Percentiles rank a stretch among this genome's conserved stretches.
These are phyloP conservation scores for Oncorhynchus mykiss DNA, from an alignment of 2,113 vertebrate genomes.

Conservation along the genomic window DNA sequence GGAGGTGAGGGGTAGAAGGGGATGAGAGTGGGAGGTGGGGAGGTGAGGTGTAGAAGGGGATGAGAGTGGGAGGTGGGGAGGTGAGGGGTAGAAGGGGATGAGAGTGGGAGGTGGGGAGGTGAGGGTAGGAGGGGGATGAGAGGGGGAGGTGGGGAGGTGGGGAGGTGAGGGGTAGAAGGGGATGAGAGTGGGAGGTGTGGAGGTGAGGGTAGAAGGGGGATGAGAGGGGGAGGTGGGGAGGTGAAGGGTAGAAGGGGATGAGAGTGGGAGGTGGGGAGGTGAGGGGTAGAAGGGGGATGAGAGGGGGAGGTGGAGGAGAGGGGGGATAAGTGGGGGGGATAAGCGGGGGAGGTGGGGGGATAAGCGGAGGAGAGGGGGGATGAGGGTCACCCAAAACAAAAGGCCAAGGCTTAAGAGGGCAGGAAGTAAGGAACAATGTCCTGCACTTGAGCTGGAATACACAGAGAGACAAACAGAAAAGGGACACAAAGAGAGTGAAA, in stretches of 20 bases:
- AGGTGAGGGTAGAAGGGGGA: no score
- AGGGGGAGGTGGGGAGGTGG: no score
- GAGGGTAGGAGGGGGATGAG: no score
- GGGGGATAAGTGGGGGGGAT: neutral
- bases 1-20: neutral
- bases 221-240: no score
- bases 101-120: neutral
- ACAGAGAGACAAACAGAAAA: neutral
- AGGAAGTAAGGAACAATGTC: constrained; percentile 53
- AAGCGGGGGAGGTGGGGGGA: neutral
- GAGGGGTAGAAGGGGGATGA: neutral
- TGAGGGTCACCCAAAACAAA: constrained; percentile 31
- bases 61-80: no score
- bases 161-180: no score
- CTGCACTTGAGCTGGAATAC: constrained; percentile 29
- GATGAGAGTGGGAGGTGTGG: no score
- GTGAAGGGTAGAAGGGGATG: no score
- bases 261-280: no score
- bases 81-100: no score
- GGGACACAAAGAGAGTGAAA: no score
- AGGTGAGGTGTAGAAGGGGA: no score
- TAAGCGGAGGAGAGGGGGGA: neutral
- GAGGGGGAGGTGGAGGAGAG: neutral
- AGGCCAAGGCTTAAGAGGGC: constrained; percentile 30
- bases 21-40: neutral